Evolutionary conservation across 2,113 vertebrate genomes (phyloP).

Genomic region (Micromys minutus): DNA sequence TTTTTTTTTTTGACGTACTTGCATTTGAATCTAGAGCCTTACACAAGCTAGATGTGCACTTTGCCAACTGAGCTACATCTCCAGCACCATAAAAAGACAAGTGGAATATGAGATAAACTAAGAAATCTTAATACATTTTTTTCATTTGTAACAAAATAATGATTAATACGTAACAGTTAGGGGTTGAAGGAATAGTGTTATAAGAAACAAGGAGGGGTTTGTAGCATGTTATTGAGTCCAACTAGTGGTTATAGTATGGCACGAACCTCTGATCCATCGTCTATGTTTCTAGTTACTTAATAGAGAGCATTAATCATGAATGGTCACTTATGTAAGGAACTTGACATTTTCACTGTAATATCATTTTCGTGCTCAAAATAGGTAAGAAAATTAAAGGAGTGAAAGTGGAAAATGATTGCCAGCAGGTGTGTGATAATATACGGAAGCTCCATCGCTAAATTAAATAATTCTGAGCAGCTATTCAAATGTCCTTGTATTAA

Average conservation of each 20-base stretch:
- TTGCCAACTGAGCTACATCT: not conserved
- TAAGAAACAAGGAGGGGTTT: not conserved
- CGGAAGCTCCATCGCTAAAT: not conserved
- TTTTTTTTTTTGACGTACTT: not conserved
- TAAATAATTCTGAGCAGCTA: not conserved
- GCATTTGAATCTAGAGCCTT: not conserved
- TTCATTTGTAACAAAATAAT: not conserved
- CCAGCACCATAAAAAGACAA: not conserved
- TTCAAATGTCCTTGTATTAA: not conserved
- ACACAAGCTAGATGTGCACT: not conserved
- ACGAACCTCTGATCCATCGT: not conserved
- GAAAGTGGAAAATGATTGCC: not conserved
- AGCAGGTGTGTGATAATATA: not conserved
- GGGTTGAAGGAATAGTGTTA: not conserved
- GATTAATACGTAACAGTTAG: not conserved
- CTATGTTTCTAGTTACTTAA: not conserved
- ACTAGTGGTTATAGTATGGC: not conserved
- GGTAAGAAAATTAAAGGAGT: not conserved
- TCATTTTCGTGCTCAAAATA: not conserved
- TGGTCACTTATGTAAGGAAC: not conserved
- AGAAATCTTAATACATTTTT: too few species aligned
- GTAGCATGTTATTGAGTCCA: not conserved
- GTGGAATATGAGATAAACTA: not conserved
- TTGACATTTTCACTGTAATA: not conserved
- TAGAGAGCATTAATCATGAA: not conserved